Conservation (phyloP, 2,797 vertebrate species). For the Limnodromus scolopaceus region DNA sequence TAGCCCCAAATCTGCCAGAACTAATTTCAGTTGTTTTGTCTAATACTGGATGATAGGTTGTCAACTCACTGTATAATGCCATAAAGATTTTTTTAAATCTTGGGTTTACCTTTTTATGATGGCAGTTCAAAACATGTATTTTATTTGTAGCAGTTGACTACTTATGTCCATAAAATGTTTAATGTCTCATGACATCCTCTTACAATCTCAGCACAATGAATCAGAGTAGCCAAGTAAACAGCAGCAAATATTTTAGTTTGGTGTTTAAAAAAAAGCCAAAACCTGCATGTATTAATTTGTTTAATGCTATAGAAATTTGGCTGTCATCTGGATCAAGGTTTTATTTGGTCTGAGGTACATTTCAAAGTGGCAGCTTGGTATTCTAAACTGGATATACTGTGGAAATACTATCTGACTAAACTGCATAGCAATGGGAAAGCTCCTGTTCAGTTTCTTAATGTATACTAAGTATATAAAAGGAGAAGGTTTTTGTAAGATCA, state of each 20-base stretch:
- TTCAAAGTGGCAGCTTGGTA: not conserved
- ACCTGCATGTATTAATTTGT: not conserved
- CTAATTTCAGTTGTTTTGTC: slow-evolving; percentile 74
- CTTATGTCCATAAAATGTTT: slow-evolving; percentile 53
- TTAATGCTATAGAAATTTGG: not conserved
- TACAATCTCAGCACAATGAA: not conserved
- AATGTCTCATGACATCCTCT: not conserved
- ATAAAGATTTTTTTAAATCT: slow-evolving; percentile 58
- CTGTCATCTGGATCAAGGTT: not conserved
- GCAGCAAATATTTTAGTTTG: not conserved
- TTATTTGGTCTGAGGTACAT: not conserved
- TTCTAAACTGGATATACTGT: not conserved
- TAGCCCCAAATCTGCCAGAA: slow-evolving; percentile 76
- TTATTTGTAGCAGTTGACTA: slow-evolving; percentile 58
- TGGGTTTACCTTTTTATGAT: slow-evolving; percentile 60
- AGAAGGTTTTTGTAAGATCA: not conserved
- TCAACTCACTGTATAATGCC: slow-evolving; percentile 66
- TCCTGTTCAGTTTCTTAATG: not conserved
- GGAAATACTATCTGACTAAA: not conserved
- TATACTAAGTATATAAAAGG: not conserved
- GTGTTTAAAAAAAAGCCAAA: not conserved
- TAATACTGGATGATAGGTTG: slow-evolving; percentile 71
- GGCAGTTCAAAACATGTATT: slow-evolving; percentile 41
- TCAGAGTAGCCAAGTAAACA: not conserved
- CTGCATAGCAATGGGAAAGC: not conserved